Conservation (phyloP, 2,113 vertebrate species). For the Heptranchias perlo region DNA sequence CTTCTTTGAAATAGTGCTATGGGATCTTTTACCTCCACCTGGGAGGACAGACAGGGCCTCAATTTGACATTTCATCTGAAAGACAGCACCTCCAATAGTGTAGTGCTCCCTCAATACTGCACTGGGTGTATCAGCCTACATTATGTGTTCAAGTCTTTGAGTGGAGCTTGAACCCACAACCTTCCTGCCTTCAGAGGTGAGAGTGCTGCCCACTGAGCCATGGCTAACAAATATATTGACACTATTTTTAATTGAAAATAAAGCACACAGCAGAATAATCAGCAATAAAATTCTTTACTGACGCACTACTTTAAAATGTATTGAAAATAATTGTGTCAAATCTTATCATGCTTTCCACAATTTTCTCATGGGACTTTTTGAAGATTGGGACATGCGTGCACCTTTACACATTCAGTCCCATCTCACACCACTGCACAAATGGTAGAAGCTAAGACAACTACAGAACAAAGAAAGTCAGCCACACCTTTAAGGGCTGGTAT, state of each 20-base stretch:
- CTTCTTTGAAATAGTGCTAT: not conserved
- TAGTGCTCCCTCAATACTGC: not conserved
- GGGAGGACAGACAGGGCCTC: not conserved
- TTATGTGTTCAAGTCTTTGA: not conserved
- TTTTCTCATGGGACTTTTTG: not conserved
- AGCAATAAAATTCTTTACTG: not conserved
- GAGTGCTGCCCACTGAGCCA: not conserved
- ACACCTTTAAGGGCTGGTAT: not conserved
- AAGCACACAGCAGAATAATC: not conserved
- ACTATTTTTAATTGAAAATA: not conserved
- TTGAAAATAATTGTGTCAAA: not conserved
- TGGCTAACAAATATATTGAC: not conserved
- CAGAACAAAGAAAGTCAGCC: not conserved
- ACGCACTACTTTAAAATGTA: not conserved
- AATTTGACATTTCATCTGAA: not conserved
- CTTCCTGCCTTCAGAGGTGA: not conserved
- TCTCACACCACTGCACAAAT: not conserved
- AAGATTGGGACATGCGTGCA: not conserved
- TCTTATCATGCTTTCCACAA: not conserved
- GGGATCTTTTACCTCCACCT: not conserved
- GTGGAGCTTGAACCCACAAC: not conserved
- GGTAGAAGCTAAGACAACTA: not conserved
- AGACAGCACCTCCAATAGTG: not conserved
- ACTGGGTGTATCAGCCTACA: not conserved
- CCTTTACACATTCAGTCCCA: not conserved